Evolutionary conservation across 2,888 invertebrate genomes (phyloP).

Genomic region (Exocentrus adspersus): DNA sequence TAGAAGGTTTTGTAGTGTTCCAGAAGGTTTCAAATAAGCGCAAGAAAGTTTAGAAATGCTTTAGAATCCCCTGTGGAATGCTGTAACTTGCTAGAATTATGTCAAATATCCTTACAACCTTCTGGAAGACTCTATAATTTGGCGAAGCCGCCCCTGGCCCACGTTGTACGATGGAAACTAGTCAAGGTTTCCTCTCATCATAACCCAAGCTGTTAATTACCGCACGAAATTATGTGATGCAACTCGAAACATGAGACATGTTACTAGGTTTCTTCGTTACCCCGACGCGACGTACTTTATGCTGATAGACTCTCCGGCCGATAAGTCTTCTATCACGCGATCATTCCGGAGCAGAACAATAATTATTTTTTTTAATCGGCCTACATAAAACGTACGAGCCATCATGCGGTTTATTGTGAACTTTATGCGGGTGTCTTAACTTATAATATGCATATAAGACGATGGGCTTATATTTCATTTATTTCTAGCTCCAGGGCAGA

Average conservation of each 20-base stretch:
- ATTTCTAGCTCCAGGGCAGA: constrained; percentile 17
- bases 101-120: no score
- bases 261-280: constrained; percentile 47
- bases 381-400: constrained; percentile 32
- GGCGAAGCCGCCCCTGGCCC: constrained; percentile 14
- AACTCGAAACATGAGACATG: constrained; percentile 58
- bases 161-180: constrained; percentile 32
- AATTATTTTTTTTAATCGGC: constrained; percentile 43
- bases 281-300: constrained; percentile 52
- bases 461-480: constrained; percentile 36
- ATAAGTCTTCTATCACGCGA: constrained; percentile 47
- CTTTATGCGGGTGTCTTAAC: constrained; percentile 44
- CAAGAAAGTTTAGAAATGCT: no score
- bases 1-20: no score
- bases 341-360: constrained; percentile 40
- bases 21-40: no score
- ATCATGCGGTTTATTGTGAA: constrained; percentile 26
- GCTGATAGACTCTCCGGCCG: constrained; percentile 51
- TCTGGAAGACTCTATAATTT: neutral
- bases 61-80: no score
- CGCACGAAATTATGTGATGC: constrained; percentile 58
- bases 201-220: constrained; percentile 58
- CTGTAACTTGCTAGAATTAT: no score
- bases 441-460: constrained; percentile 42
- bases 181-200: constrained; percentile 41